A percentile compares a stretch with the other conserved stretches of the same genome.
Evolutionary conservation across 2,797 vertebrate genomes (phyloP).

Genomic region (Eulemur coronatus): DNA sequence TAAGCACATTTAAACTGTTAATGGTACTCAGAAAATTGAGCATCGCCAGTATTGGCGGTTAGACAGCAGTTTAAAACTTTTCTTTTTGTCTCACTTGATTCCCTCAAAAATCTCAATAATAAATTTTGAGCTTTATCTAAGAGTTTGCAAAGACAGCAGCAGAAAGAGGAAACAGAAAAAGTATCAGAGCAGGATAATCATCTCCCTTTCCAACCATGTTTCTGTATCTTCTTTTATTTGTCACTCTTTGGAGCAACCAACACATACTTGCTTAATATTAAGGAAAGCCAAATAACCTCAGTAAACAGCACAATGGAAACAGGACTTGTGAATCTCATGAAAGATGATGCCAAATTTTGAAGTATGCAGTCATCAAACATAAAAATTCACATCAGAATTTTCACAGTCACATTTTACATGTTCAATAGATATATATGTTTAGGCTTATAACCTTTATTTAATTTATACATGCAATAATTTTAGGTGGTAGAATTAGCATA

Average conservation of each 20-base stretch:
- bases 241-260: not conserved
- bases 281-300: not conserved
- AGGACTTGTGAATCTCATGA: not conserved
- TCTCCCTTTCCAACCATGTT: not conserved
- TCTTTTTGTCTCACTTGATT: not conserved
- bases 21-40: not conserved
- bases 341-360: not conserved
- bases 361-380: not conserved
- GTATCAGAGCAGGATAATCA: not conserved
- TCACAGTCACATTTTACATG: not conserved
- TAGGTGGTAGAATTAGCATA: not conserved
- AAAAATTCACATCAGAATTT: not conserved
- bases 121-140: not conserved
- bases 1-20: constrained; percentile 32
- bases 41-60: not conserved
- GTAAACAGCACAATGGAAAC: not conserved
- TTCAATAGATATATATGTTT: not conserved
- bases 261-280: not conserved
- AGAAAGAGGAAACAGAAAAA: not conserved
- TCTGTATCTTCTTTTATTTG: not conserved
- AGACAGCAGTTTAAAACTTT: not conserved
- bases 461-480: not conserved
- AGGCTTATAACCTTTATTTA: not conserved
- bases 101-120: not conserved
- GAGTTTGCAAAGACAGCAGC: not conserved